A percentile compares a stretch with the other conserved stretches of the same genome.
These are phyloP conservation scores for Agonopterix subpropinquella DNA, from an alignment of 2,888 invertebrate species.

Conservation along the genomic window DNA sequence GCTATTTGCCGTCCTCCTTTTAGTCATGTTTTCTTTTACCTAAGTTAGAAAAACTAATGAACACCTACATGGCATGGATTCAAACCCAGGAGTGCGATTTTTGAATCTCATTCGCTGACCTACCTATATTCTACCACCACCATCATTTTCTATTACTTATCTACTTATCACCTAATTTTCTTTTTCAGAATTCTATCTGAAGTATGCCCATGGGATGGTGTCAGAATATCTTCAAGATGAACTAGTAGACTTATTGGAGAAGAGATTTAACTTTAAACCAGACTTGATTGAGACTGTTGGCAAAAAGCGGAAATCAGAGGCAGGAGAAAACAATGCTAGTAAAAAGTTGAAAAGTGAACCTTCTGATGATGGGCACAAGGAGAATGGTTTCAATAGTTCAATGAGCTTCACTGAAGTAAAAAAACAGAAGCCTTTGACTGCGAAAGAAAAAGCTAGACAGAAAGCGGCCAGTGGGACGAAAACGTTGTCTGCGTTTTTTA, in stretches of 20 bases:
- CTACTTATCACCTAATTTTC: background rate
- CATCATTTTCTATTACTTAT: too few relatives aligned
- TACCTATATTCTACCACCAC: too few relatives aligned
- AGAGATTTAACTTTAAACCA: conserved; percentile 79
- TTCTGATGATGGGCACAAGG: conserved; percentile 37
- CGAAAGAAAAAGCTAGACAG: conserved; percentile 84
- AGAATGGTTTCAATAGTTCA: conserved; percentile 40
- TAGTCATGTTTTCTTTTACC: too few relatives aligned
- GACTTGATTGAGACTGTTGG: conserved; percentile 68
- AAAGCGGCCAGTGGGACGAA: conserved; percentile 88
- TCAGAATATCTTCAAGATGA: conserved; percentile 86
- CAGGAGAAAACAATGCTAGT: conserved; percentile 44
- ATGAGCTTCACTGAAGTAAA: conserved; percentile 51
- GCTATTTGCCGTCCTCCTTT: too few relatives aligned
- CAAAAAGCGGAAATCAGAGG: conserved; percentile 73
- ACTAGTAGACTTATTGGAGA: conserved; percentile 77
- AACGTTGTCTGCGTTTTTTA: conserved; percentile 87
- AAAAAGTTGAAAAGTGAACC: conserved; percentile 56
- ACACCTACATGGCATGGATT: too few relatives aligned
- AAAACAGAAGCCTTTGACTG: conserved; percentile 72
- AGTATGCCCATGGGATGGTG: conserved; percentile 86
- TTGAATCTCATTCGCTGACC: too few relatives aligned
- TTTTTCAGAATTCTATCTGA: conserved; percentile 77
- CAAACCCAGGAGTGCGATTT: too few relatives aligned
- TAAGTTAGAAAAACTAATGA: too few relatives aligned